phyloP scores from a whole-genome alignment of 2,113 vertebrate species.

The Varanus komodoensis region DNA sequence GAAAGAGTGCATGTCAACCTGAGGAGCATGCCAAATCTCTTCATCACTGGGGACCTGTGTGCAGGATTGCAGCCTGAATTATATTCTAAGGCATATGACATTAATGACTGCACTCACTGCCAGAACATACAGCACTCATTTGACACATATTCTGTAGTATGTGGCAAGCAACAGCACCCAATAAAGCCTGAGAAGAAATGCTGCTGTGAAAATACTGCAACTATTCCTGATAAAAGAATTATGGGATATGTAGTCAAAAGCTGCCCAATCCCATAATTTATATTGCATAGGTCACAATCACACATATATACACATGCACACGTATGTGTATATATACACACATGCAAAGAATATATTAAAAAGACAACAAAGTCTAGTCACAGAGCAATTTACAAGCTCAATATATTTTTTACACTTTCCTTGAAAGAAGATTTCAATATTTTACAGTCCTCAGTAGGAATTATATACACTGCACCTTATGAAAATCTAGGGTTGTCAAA shows the following conservation, averaged over 20 bases:
- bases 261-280: slow-evolving; percentile 79
- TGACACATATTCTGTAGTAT: slow-evolving; percentile 80
- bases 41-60: neutral
- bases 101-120: slow-evolving; percentile 72
- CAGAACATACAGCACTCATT: slow-evolving; percentile 73
- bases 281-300: slow-evolving; percentile 94
- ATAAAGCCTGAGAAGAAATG: slow-evolving; percentile 87
- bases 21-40: neutral
- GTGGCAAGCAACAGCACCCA: slow-evolving; percentile 86
- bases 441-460: slow-evolving; percentile 84
- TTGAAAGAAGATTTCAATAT: slow-evolving; percentile 84
- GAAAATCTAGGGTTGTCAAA: slow-evolving; percentile 83
- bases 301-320: slow-evolving; percentile 77
- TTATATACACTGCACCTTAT: slow-evolving; percentile 87
- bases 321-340: slow-evolving; percentile 65
- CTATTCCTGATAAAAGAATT: slow-evolving; percentile 86
- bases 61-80: neutral
- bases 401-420: slow-evolving; percentile 83
- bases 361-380: slow-evolving; percentile 83
- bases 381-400: slow-evolving; percentile 84
- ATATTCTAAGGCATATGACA: slow-evolving; percentile 60
- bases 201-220: slow-evolving; percentile 89
- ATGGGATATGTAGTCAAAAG: slow-evolving; percentile 81
- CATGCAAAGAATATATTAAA: slow-evolving; percentile 85
- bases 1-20: neutral